Evolutionary conservation across 2,888 invertebrate species (phyloP), one percentile per base, ranked within the genome.

Genomic region (Caenorhabditis macrosperma): DNA sequence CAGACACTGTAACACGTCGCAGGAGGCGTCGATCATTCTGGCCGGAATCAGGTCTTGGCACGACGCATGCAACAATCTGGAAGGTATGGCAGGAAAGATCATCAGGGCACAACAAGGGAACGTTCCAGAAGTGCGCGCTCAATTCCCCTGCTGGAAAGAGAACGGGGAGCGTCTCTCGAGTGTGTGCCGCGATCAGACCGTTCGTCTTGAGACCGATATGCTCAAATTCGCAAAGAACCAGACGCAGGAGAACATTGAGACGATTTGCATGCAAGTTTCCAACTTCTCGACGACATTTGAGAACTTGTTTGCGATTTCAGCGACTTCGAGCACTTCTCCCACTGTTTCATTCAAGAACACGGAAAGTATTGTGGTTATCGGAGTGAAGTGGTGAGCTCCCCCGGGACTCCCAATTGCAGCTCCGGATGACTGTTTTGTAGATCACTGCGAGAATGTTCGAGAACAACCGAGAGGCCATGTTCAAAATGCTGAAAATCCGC

Each of bases 401-500:
- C n/a, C 2, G 20, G 6, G 33, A 33, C 33, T 5, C 33, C n/a
- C n/a, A n/a, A n/a, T n/a, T n/a, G n/a, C n/a, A n/a, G n/a, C n/a
- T n/a, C n/a, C n/a, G n/a, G n/a, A 38, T 38, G 6, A 3, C 38
- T 46, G 26, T 20, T 71, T n/a, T 82, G 33, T 66, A 85, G 85
- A 81, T 86, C 22, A 82, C 85, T 12, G 78, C 79, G 20, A 61
- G 79, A 64, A 85, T 86, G 86, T 82, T 80, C 50, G 82, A 82
- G 28, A 68, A 71, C 64, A 85, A 83, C 38, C 63, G 82, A 10
- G 85, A 84, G 33, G 79, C 82, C 1, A 84, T 86, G 55, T 84
- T 84, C 67, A 85, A 79, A 24, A 86, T 86, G 86, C 72, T 86
- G 59, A 85, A 82, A 41, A 78, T 85, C 30, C 74, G 76, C 38